A percentile compares a stretch with the other conserved stretches of the same genome.
Evolutionary conservation across 1,140 invertebrate species (phyloP).

Genomic region (Cecropterus lyciades): DNA sequence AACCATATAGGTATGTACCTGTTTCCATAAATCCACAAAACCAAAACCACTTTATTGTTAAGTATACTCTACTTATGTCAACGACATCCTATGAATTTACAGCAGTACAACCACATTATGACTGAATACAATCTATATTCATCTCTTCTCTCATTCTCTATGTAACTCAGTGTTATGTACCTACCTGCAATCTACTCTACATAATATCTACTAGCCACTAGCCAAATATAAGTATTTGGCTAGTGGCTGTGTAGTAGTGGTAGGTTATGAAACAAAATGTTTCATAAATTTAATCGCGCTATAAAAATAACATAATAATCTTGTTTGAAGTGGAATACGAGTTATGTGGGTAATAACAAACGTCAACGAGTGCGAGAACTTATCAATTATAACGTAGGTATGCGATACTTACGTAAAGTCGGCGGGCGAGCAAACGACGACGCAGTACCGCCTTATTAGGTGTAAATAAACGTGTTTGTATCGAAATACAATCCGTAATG

Average conservation of each 20-base stretch:
- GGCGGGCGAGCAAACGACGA: conserved; percentile 6
- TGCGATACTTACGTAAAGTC: background rate
- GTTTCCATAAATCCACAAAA: background rate
- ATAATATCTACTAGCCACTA: background rate
- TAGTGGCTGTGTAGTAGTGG: too few species aligned
- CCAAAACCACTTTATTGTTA: background rate
- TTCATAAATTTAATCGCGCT: conserved; percentile 2
- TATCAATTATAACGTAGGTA: background rate
- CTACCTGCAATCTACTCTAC: conserved; percentile 1
- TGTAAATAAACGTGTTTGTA: conserved; percentile 60
- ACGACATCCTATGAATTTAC: background rate
- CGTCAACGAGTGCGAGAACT: background rate
- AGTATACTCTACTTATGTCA: too few species aligned
- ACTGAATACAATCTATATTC: too few species aligned
- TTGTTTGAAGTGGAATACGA: background rate
- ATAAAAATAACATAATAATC: background rate
- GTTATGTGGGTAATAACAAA: background rate
- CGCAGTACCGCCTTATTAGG: conserved; percentile 48
- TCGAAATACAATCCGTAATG: conserved; percentile 75
- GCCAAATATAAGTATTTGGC: too few species aligned
- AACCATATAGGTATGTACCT: too few species aligned
- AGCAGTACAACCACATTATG: background rate
- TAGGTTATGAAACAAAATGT: background rate
- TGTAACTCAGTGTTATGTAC: background rate
- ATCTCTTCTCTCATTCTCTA: too few species aligned